A percentile compares a stretch with the other conserved stretches of the same genome.
Evolutionary conservation across 2,797 vertebrate species (phyloP).

Genomic region (Phylloscopus collybita): DNA sequence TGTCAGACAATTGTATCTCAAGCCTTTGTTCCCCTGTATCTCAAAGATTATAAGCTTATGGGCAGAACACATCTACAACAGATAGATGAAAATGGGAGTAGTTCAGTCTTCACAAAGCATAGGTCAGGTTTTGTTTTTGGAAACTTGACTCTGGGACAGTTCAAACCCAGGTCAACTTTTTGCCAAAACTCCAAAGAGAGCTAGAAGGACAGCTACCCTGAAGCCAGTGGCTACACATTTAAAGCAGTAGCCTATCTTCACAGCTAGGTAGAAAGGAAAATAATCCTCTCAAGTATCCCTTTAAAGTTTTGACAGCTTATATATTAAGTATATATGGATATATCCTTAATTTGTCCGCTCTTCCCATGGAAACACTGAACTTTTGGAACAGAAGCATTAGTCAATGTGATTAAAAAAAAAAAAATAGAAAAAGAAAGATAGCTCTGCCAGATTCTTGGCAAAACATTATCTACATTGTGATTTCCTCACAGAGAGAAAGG

Average conservation of each 20-base stretch:
- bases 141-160: not conserved
- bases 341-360: not conserved
- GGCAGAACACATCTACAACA: not conserved
- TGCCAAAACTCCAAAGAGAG: not conserved
- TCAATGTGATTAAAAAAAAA: not conserved
- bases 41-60: not conserved
- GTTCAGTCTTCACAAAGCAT: not conserved
- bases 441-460: conserved; percentile 61
- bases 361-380: conserved; percentile 30
- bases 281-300: not conserved
- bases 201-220: not conserved
- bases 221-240: not conserved
- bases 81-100: not conserved
- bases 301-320: conserved; percentile 22
- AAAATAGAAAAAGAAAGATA: conserved; percentile 9
- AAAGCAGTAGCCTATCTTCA: conserved; percentile 44
- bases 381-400: conserved; percentile 56
- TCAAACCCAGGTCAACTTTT: conserved; percentile 41
- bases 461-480: conserved; percentile 52
- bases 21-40: not conserved
- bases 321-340: not conserved
- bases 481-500: conserved; percentile 59
- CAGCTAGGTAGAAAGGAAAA: not conserved
- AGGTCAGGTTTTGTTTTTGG: conserved; percentile 4
- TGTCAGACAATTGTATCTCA: not conserved